Evolutionary conservation across 2,113 vertebrate species (phyloP), one percentile per base, ranked within the genome.

Genomic region (Caranx melampygus): DNA sequence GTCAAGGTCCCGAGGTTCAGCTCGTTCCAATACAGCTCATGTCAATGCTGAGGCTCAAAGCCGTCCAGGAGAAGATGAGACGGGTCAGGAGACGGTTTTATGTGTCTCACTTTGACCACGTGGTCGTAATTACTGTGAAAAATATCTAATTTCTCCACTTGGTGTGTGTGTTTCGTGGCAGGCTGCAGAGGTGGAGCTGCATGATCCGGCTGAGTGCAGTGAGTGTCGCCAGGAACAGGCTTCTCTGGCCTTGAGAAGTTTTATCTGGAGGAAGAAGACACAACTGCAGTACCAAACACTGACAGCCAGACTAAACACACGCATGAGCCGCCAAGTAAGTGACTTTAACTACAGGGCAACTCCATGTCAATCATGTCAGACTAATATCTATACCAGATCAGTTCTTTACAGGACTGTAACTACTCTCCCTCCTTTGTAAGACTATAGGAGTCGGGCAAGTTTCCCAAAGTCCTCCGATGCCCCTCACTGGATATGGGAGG

Each of bases 221-320:
- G 80, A 54, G 6, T 95, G 95, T 86, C 75, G 57, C 75, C 75
- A 90, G 81, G 86, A 93, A 78, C 72, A 51, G 34, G 89, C 91
- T 55, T 87, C 93, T 78, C 78, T 95, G 82, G 94, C 96, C 77
- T 78, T 89, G 83, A 65, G 51, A 51, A 42, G 81, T 49, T 96
- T 97, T 92, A 92, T 96, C 88, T 89, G 91, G 54, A 74, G 15
- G 14, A 94, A 88, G 74, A 95, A 92, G 83, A 70, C 86, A 78
- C 92, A 94, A 65, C 68, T 96, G 75, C 86, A 92, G 78, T 15
- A 71, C 42, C 76, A 72, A 83, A 87, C 94, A 42, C 82, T 94
- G 64, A 84, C 80, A 62, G 81, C 78, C 70, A 96, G 93, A 87
- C 2, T 95, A 87, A 92, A 96, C 79, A 90, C 93, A 15, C 74